Evolutionary conservation across 2,888 invertebrate genomes (phyloP).

Genomic region (Cactoblastis cactorum): DNA sequence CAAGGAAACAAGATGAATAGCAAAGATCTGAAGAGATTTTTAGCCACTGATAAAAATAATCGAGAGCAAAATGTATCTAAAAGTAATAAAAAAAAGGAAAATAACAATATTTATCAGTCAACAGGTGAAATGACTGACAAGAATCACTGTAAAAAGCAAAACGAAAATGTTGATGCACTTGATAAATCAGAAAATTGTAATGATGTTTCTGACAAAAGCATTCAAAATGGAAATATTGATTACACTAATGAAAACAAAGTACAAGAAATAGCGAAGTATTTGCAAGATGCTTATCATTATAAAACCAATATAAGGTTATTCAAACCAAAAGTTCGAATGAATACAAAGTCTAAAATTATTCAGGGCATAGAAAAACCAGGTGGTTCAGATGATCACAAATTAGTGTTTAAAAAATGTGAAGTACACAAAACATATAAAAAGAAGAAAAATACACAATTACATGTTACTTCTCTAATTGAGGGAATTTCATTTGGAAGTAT

Average conservation of each 20-base stretch:
- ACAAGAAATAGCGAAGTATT: slow-evolving; percentile 36
- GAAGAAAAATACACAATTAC: slow-evolving; percentile 20
- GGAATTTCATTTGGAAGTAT: background rate
- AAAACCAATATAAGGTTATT: slow-evolving; percentile 10
- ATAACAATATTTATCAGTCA: background rate
- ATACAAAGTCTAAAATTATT: slow-evolving; percentile 43
- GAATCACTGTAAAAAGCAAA: background rate
- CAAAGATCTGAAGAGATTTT: background rate
- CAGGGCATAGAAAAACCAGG: slow-evolving; percentile 66
- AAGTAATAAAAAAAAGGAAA: background rate
- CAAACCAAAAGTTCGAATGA: slow-evolving; percentile 16
- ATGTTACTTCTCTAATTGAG: background rate
- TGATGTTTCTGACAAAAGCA: background rate
- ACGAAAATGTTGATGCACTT: background rate
- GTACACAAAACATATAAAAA: slow-evolving; percentile 44
- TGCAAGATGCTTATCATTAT: slow-evolving; percentile 28
- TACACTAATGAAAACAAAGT: slow-evolving; percentile 24
- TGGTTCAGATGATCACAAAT: slow-evolving; percentile 27
- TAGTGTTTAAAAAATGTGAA: slow-evolving; percentile 11
- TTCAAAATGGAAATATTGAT: background rate
- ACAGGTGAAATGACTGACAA: background rate
- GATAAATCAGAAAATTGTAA: background rate
- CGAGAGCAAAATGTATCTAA: background rate
- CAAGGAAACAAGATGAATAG: background rate
- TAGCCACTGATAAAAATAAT: too few relatives aligned